Evolutionary conservation across 2,888 invertebrate species (phyloP).

Genomic region (Biston betularia): DNA sequence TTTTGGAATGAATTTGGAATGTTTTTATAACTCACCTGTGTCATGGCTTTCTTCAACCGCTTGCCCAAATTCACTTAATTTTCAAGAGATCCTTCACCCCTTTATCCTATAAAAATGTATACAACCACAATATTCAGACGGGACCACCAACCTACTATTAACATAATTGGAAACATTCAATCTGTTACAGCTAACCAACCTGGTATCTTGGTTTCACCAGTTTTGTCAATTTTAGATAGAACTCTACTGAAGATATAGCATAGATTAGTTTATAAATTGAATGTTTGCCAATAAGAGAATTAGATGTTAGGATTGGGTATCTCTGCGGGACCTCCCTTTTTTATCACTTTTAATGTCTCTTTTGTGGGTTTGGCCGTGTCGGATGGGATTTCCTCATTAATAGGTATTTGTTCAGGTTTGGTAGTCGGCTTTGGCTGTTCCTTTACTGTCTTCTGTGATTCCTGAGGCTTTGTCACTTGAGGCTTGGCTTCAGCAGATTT

Average conservation of each 20-base stretch:
- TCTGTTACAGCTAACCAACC: background rate
- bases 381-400: conserved; percentile 83
- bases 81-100: conserved; percentile 47
- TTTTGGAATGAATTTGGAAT: conserved; percentile 34
- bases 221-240: too few species aligned
- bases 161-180: conserved; percentile 20
- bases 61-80: background rate
- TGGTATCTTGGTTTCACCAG: background rate
- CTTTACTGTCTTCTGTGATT: conserved; percentile 31
- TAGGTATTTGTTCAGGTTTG: conserved; percentile 73
- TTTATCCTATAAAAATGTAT: conserved; percentile 32
- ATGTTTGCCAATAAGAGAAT: conserved; percentile 24
- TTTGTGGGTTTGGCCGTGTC: conserved; percentile 84
- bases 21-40: conserved; percentile 2
- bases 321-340: conserved; percentile 83
- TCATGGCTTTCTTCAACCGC: conserved; percentile 14
- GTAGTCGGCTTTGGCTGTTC: conserved; percentile 31
- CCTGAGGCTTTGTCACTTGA: conserved; percentile 35
- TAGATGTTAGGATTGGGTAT: conserved; percentile 73
- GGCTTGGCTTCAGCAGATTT: conserved; percentile 35
- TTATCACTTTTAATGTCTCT: conserved; percentile 87
- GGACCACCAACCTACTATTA: conserved; percentile 30
- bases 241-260: too few species aligned
- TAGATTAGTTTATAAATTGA: background rate
- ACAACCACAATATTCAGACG: conserved; percentile 46